These are phyloP conservation scores for Drosophila kambysellisi DNA, from an alignment of 2,888 invertebrate species.

Conservation along the genomic window DNA sequence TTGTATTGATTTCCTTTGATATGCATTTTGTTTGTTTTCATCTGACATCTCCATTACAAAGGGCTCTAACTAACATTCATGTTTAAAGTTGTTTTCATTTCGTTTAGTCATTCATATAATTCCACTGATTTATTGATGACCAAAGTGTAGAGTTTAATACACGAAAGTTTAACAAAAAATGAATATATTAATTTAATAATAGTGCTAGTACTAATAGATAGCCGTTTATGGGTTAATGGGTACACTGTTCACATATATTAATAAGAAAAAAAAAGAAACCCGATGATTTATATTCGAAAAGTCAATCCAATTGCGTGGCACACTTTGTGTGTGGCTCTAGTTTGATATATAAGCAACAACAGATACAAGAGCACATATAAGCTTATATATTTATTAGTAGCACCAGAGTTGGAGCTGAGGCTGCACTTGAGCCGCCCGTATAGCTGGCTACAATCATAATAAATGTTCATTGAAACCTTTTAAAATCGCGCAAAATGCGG, in stretches of 20 bases:
- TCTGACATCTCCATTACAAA: slow-evolving; percentile 33
- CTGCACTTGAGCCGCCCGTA: slow-evolving; percentile 27
- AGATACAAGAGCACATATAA: slow-evolving; percentile 2
- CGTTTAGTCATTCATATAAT: slow-evolving; percentile 44
- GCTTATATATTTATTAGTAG: slow-evolving; percentile 54
- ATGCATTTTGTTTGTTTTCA: slow-evolving; percentile 40
- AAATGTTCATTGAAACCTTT: slow-evolving; percentile 82
- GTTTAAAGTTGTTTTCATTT: slow-evolving; percentile 22
- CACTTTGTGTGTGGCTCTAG: slow-evolving; percentile 49
- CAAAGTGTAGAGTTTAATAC: slow-evolving; percentile 38
- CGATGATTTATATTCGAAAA: slow-evolving; percentile 60
- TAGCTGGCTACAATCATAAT: slow-evolving; percentile 73
- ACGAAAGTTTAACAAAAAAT: slow-evolving; percentile 11
- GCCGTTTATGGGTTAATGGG: not conserved
- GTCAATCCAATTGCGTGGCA: slow-evolving; percentile 28
- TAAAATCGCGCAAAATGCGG: slow-evolving; percentile 79
- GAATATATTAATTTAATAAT: slow-evolving; percentile 11
- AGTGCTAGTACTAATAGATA: not conserved
- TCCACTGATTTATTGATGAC: slow-evolving; percentile 68
- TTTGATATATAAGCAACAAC: slow-evolving; percentile 65
- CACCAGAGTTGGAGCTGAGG: slow-evolving; percentile 27
- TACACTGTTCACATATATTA: slow-evolving; percentile 7
- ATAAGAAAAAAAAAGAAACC: slow-evolving; percentile 13
- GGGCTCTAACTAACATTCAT: slow-evolving; percentile 16
- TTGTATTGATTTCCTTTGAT: slow-evolving; percentile 40